Conservation (phyloP, 64 coral and sea anemone genomes). For the Stylophora pistillata region DNA sequence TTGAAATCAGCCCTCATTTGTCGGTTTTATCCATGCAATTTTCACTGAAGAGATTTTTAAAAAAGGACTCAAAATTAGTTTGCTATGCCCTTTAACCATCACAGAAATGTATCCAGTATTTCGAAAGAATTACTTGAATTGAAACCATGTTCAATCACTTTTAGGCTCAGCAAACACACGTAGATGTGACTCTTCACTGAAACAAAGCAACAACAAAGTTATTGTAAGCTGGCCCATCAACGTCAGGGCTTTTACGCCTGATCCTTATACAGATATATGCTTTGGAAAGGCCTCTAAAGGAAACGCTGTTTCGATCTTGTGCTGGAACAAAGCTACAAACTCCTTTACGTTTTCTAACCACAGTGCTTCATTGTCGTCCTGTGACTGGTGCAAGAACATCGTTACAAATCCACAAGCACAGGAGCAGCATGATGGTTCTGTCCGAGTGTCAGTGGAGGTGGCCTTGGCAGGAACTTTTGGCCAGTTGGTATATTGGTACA, state of each 20-base stretch:
- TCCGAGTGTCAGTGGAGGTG: neutral
- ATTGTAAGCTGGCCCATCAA: neutral
- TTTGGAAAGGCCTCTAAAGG: neutral
- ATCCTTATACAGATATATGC: neutral
- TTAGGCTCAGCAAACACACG: neutral
- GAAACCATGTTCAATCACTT: neutral
- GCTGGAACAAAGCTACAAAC: slow-evolving; percentile 21
- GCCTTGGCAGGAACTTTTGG: neutral
- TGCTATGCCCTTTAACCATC: too few species aligned
- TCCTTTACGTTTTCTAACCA: neutral
- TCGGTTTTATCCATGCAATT: too few species aligned
- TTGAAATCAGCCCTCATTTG: too few species aligned
- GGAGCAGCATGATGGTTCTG: neutral
- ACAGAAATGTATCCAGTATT: too few species aligned
- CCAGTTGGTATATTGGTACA: neutral
- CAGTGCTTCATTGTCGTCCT: neutral
- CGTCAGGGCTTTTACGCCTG: neutral
- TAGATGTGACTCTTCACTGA: neutral
- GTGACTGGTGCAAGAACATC: neutral
- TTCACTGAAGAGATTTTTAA: too few species aligned
- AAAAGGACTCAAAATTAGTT: too few species aligned
- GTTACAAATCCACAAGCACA: neutral
- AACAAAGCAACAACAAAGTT: neutral
- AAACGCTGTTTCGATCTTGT: neutral
- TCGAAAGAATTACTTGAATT: too few species aligned